These are phyloP conservation scores for Chironomus tentans DNA, from an alignment of 2,888 invertebrate species.

Conservation along the genomic window DNA sequence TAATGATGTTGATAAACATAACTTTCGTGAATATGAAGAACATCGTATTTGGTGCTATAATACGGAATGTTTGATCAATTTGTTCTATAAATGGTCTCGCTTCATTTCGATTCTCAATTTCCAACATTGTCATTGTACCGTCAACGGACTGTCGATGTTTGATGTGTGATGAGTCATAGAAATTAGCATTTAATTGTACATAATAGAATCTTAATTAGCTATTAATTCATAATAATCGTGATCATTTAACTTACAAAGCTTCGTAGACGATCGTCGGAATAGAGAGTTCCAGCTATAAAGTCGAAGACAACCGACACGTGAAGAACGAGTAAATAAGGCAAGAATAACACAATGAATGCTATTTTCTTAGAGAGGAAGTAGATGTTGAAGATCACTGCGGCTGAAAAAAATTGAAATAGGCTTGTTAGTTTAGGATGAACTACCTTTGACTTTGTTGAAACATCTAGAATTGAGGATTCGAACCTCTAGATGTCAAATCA, in stretches of 20 bases:
- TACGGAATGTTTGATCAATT: conserved; percentile 2
- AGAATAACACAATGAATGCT: not conserved
- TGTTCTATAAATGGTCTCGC: conserved; percentile 5
- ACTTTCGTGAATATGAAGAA: not conserved
- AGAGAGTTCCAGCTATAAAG: not conserved
- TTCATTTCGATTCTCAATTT: conserved; percentile 9
- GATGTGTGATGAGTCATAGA: too few species aligned
- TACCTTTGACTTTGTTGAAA: too few species aligned
- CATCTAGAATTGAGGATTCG: too few species aligned
- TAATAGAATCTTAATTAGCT: not conserved
- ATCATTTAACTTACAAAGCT: not conserved
- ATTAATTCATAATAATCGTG: not conserved
- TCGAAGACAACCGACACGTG: not conserved
- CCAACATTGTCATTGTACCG: conserved; percentile 21
- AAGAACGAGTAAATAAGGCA: not conserved
- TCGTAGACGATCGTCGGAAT: conserved; percentile 2
- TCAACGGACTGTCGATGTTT: not conserved
- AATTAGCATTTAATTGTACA: too few species aligned
- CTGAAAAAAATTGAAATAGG: not conserved
- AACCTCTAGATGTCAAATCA: too few species aligned
- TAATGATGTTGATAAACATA: not conserved
- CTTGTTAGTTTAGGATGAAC: too few species aligned
- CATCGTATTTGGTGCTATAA: not conserved
- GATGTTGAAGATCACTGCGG: not conserved
- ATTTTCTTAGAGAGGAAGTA: not conserved